Percentiles rank a stretch among this genome's conserved stretches.
These are phyloP conservation scores for Aculops lycopersici DNA, from an alignment of 1,140 invertebrate species.

Conservation along the genomic window DNA sequence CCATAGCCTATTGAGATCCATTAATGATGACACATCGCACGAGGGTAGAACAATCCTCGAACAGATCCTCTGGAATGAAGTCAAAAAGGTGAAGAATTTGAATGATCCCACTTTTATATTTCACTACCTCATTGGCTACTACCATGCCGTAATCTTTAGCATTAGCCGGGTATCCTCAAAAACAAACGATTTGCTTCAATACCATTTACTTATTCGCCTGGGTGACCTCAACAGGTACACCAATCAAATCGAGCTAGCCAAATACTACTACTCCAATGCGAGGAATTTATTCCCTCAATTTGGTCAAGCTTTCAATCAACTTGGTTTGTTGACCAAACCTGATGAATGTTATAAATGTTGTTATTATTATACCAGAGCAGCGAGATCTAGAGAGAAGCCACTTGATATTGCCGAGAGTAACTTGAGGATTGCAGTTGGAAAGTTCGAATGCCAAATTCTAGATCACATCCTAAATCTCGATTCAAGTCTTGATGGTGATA, in stretches of 20 bases:
- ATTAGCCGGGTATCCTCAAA: neutral
- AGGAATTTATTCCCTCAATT: slow-evolving; percentile 4
- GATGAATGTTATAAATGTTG: slow-evolving; percentile 1
- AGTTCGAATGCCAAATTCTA: neutral
- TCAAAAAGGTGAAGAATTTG: slow-evolving; percentile 1
- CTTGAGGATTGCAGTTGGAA: slow-evolving; percentile 2
- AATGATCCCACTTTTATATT: neutral
- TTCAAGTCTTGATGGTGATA: too few species aligned
- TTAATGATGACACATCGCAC: too few species aligned
- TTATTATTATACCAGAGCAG: slow-evolving; percentile 7
- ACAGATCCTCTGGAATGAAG: slow-evolving; percentile 2
- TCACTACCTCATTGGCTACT: slow-evolving; percentile 6
- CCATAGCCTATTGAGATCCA: too few species aligned
- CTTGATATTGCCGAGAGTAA: slow-evolving; percentile 4
- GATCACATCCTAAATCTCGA: neutral
- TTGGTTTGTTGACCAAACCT: slow-evolving; percentile 4
- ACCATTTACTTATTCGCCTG: slow-evolving; percentile 7
- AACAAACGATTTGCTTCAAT: slow-evolving; percentile 3
- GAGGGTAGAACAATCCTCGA: slow-evolving; percentile 1
- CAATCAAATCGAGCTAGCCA: slow-evolving; percentile 1
- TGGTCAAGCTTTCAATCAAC: slow-evolving; percentile 9
- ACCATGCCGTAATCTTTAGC: neutral
- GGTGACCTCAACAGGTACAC: slow-evolving; percentile 8
- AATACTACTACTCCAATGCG: slow-evolving; percentile 7
- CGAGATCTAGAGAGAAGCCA: slow-evolving; percentile 3